Base-by-base conservation (phyloP, 2,797 vertebrate species). In the Anguilla obscura region DNA sequence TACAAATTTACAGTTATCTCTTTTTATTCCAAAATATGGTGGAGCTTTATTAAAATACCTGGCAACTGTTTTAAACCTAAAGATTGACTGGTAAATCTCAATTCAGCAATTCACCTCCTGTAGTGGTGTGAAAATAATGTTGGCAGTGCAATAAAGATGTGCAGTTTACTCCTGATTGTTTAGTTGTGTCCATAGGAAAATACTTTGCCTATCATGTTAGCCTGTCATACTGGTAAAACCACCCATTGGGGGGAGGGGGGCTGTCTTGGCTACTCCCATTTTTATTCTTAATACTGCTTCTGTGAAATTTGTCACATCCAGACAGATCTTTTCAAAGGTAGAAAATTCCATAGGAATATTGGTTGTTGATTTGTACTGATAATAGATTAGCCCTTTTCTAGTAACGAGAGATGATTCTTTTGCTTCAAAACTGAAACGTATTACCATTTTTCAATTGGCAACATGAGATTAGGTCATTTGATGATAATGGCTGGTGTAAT, bases 1-100 rank as follows among this genome's bases (percentile, higher is more conserved):
- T 27, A 6, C 5, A 69, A 69, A 7, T 27, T 71, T 33, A 71
- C 27, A 33, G 69, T 71, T 71, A 5, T 69, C 21, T 9, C n/a
- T 4, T 63, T 7, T 21, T 21, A 21, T 63, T 63, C 24, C 60
- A 24, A 16, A 33, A 40, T 69, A 12, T 88, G 60, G 60, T 85
- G 82, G 33, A 58, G 36, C 36, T 85, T 71, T 36, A 71, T 85
- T 69, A 82, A 88, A 79, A 85, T 88, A 88, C 87, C 87, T 88
- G 10, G 7, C 84, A 85, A 24, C 76, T 14, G 45, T 60, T 50
- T 36, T 85, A n/a, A 24, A 66, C 54, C 12, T 56, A 82, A n/a
- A 63, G 9, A 85, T n/a, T 85, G 54, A 79, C 50, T 56, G 16
- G 27, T 69, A 88, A 85, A 84, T 88, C 36, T 33, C 21, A 80